Evolutionary conservation across 2,113 vertebrate species (phyloP), one percentile per base, ranked within the genome.

Genomic region (Arvicanthis niloticus): DNA sequence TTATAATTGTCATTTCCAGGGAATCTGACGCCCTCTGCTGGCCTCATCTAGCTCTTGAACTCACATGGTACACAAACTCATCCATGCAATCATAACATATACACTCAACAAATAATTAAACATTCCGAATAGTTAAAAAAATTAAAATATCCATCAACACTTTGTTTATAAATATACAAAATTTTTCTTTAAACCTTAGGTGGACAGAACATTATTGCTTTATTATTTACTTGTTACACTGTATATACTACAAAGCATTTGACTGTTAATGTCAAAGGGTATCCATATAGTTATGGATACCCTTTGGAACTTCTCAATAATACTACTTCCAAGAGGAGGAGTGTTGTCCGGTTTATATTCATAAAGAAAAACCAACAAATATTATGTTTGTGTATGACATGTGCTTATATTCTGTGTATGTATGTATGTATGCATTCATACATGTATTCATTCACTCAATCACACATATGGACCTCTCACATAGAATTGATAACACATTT

Each of bases 111-210:
- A 40, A 5, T 75, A 75, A 75, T 11, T 26, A 40, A 26, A 75
- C 26, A 24, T 75, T 75, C 45, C 40, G 45, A 45, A 75, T 45
- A 75, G 40, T 12, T 75, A 42, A 45, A 75, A 45, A 16, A 24
- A 42, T 42, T 13, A 75, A 75, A 75, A 75, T 26, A 75, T 22
- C 9, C 10, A 22, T 26, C 1, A 45, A 42, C 0, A 56, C 4
- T 51, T 60, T 78, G 26, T 11, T 15, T 16, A 22, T 80, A 90
- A 92, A 58, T 93, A 5, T 11, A 1, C 29, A 31, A 34, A 34
- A 13, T 93, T 86, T 72, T 19, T 5, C 21, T 92, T 92, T 76
- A 96, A 91, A 93, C 62, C 65, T 26, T 58, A 93, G 68, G 86
- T 89, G 37, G 19, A 84, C 56, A 76, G 26, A 51, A 80, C 88